These are phyloP conservation scores for Parasteatoda tepidariorum DNA, from an alignment of 1,140 invertebrate species.

Conservation along the genomic window DNA sequence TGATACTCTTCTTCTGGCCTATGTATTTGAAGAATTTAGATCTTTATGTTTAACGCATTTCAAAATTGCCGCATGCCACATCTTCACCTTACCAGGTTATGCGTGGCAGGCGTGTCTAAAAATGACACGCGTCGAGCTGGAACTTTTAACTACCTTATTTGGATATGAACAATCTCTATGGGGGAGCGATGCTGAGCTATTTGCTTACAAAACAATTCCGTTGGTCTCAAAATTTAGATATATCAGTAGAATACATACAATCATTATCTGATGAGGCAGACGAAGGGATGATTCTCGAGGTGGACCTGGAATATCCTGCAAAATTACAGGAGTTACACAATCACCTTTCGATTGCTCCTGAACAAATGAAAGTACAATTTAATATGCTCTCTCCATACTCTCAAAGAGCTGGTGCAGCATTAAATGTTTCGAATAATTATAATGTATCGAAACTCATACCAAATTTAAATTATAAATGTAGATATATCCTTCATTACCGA, in stretches of 20 bases:
- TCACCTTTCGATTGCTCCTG: conserved; percentile 68
- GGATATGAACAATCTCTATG: conserved; percentile 62
- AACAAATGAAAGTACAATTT: conserved; percentile 55
- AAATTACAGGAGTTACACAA: conserved; percentile 65
- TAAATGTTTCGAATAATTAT: not conserved
- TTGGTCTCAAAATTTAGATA: conserved; percentile 36
- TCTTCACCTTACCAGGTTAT: not conserved
- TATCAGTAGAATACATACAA: not conserved
- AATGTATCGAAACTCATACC: conserved; percentile 35
- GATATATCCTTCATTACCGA: conserved; percentile 71
- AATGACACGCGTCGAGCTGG: not conserved
- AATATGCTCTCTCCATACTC: conserved; percentile 17
- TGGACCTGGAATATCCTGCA: conserved; percentile 63
- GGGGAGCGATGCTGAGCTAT: conserved; percentile 38
- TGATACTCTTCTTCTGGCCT: conserved; percentile 61
- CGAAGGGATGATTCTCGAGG: conserved; percentile 62
- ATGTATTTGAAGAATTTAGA: conserved; percentile 64
- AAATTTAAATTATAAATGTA: conserved; percentile 61
- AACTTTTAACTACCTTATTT: not conserved
- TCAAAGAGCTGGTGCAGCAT: not conserved
- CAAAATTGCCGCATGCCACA: not conserved
- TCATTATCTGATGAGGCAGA: conserved; percentile 55
- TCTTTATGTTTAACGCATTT: conserved; percentile 5
- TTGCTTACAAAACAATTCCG: conserved; percentile 24
- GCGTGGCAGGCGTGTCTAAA: not conserved